phyloP scores from a whole-genome alignment of 2,888 invertebrate genomes.

The Auanema freiburgensis region DNA sequence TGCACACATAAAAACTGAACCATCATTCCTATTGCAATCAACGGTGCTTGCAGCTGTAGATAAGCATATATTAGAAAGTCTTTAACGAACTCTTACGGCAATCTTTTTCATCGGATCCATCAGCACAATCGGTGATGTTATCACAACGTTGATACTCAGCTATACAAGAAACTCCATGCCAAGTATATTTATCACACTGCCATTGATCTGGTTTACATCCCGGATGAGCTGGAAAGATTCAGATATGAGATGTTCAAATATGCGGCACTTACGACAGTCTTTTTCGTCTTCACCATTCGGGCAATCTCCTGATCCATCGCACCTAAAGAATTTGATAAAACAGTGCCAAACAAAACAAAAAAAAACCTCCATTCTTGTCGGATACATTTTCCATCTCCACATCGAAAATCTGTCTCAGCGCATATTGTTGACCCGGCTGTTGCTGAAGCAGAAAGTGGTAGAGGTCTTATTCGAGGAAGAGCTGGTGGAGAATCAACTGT shows the following conservation, averaged over 20 bases:
- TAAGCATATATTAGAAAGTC: background rate
- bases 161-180: conserved; percentile 90
- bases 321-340: conserved; percentile 26
- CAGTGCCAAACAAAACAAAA: background rate
- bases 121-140: conserved; percentile 90
- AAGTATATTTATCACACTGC: conserved; percentile 88
- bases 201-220: conserved; percentile 85
- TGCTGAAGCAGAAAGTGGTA: conserved; percentile 25
- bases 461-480: conserved; percentile 12
- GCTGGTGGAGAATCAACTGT: conserved; percentile 19
- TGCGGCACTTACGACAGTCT: conserved; percentile 57
- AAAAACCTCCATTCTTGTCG: conserved; percentile 68
- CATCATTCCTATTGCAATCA: conserved; percentile 42
- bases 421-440: conserved; percentile 47
- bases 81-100: conserved; percentile 78
- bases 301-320: conserved; percentile 74
- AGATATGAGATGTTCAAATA: background rate
- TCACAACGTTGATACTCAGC: conserved; percentile 91
- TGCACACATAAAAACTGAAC: conserved; percentile 76
- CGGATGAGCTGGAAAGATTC: conserved; percentile 94
- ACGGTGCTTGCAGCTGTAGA: conserved; percentile 44
- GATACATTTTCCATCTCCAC: conserved; percentile 81
- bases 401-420: conserved; percentile 64
- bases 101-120: conserved; percentile 86
- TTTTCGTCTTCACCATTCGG: conserved; percentile 62